A percentile compares a stretch with the other conserved stretches of the same genome.
Conservation (phyloP, 2,888 invertebrate genomes). For the Cinara cedri region DNA sequence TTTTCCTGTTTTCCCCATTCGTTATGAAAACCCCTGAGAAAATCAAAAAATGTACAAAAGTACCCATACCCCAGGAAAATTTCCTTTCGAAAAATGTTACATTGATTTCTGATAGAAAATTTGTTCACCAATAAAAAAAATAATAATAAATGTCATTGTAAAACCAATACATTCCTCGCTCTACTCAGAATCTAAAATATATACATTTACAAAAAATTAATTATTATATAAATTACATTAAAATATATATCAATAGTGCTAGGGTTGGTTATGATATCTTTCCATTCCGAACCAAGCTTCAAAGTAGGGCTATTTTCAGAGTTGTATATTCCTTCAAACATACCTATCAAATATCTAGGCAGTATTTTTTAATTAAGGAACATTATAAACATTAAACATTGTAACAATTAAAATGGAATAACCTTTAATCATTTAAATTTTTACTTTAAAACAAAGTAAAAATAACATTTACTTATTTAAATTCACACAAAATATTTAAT, state of each 20-base stretch:
- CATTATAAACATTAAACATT: constrained; percentile 40
- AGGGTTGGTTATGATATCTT: constrained; percentile 77
- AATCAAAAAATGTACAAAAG: no score
- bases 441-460: no score
- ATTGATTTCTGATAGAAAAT: no score
- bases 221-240: constrained; percentile 64
- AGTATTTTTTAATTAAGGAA: constrained; percentile 63
- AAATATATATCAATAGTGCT: constrained; percentile 79
- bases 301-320: constrained; percentile 69
- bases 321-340: constrained; percentile 74
- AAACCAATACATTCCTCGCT: no score
- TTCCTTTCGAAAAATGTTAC: no score
- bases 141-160: no score
- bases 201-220: background rate
- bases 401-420: background rate
- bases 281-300: constrained; percentile 73
- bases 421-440: background rate
- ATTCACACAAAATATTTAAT: background rate
- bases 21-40: no score
- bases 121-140: background rate
- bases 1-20: no score
- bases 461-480: no score
- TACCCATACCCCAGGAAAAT: no score
- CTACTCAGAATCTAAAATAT: no score
- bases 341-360: constrained; percentile 74